Evolutionary conservation across 2,797 vertebrate species (phyloP), one percentile per base, ranked within the genome.

Genomic region (Brachyalestes nurse): DNA sequence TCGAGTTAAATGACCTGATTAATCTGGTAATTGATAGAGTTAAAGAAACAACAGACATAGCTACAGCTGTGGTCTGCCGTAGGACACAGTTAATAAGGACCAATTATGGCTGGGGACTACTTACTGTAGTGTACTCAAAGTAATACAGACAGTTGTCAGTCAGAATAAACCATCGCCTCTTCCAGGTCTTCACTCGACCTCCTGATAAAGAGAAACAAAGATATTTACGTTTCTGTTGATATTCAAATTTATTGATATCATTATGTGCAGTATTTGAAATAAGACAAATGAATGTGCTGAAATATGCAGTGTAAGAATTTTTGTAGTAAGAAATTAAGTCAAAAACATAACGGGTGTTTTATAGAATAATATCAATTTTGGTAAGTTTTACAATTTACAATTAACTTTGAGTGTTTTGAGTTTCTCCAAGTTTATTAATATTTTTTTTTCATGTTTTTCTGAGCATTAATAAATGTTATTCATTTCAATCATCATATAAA

Each of bases 71-170:
- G 13, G 10, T 62, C 25, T 64, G 61, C 6, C 13, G 61, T 13
- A 34, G 5, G 61, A 40, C 16, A 17, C 14, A 1, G 1, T 25
- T 12, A 61, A 23, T 28, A 62, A 34, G 55, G 25, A 0, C 34
- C 14, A 21, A 19, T 4, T 19, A 3, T n/a, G 28, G 5, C 0
- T 38, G 17, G 6, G 4, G 6, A 7, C 16, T 23, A 5, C 94
- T 97, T 93, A 99, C 98, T 76, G 98, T 97, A 76, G 98, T 99
- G 87, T 97, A 99, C 90, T 97, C 97, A 84, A 99, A 99, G 93
- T 99, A 99, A 91, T 99, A 99, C 66, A 99, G 95, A 90, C 98
- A 99, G 92, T 96, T 99, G 89, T 98, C 97, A 0, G 98, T 99
- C 85, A 99, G 95, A 87, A 99, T 99, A 88, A 99, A 99, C 98